Evolutionary conservation across 1,140 invertebrate genomes (phyloP), one percentile per base, ranked within the genome.

Genomic region (Cephus cinctus): DNA sequence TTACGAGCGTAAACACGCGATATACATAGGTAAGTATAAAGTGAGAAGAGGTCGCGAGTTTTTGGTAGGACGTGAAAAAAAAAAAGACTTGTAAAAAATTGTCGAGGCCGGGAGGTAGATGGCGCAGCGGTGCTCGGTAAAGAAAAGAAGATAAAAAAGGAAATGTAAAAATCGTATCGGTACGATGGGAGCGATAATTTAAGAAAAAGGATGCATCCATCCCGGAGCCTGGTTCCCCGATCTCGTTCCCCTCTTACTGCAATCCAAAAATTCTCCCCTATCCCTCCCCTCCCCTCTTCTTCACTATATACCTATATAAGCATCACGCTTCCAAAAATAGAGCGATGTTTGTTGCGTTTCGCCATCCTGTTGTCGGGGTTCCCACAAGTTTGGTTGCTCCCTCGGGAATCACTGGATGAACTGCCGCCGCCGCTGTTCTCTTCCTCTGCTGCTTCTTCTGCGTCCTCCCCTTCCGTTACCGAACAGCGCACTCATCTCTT

Each of bases 191-290:
- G 52, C 52, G 57, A 68, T 73, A 76, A 73, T 65, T 73, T 61
- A 73, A 57, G 55, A 59, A 49, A 71, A 76, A 73, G 72, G 71
- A 74, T 70, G 54, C 66, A 73, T 73, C 61, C 56, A 71, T 73
- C 56, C 67, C 63, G n/a, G n/a, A n/a, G 45, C 30, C 43, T 36
- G 41, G 38, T 38, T 56, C 53, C 56, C 61, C 35, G 15, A 14
- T 16, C 34, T 40, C 45, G 31, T 23, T 23, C 16, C 16, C 22
- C 16, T 23, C 27, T 15, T 52, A 59, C 46, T 30, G 14, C 22
- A 21, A 9, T 25, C 36, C n/a, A n/a, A n/a, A n/a, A n/a, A n/a
- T n/a, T n/a, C 32, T 36, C 43, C 40, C 42, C 5, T 34, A 49
- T 36, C 44, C 43, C 41, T 20, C 51, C 39, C 43, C 46, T 56